These are phyloP conservation scores for Caerostris extrusa DNA, from an alignment of 1,140 invertebrate species.

Conservation along the genomic window DNA sequence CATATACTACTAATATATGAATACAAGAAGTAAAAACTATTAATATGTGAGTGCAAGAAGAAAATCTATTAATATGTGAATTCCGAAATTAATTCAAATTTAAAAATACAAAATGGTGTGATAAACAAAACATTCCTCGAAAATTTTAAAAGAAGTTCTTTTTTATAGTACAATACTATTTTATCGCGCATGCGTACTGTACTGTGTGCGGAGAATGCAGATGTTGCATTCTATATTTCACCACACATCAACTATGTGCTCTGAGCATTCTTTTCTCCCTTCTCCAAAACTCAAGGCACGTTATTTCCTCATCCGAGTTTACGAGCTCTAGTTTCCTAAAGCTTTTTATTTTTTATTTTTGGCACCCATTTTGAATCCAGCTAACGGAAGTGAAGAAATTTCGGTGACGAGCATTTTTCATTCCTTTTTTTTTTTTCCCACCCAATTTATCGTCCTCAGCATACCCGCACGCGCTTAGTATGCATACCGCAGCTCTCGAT, in stretches of 20 bases:
- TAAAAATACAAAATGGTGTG: too few species aligned
- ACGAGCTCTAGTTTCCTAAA: too few species aligned
- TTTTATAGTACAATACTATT: too few species aligned
- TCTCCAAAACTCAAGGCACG: background rate
- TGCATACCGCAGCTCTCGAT: background rate
- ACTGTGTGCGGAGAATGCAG: background rate
- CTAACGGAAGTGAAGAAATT: background rate
- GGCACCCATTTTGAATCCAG: background rate
- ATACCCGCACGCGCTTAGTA: background rate
- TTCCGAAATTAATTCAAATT: too few species aligned
- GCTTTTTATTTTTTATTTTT: background rate
- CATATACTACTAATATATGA: too few species aligned
- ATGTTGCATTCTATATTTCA: background rate
- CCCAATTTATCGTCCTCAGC: background rate
- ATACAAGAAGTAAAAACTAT: too few species aligned
- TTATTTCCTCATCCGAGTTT: background rate
- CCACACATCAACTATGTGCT: background rate
- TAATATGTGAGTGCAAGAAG: too few species aligned
- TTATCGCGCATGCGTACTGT: too few species aligned
- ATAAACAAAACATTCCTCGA: too few species aligned
- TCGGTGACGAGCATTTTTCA: background rate
- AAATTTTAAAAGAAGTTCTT: too few species aligned
- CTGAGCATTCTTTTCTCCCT: background rate
- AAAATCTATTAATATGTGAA: too few species aligned
- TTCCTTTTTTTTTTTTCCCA: background rate